phyloP scores from a whole-genome alignment of 2,113 vertebrate genomes.

The Callocephalon fimbriatum region DNA sequence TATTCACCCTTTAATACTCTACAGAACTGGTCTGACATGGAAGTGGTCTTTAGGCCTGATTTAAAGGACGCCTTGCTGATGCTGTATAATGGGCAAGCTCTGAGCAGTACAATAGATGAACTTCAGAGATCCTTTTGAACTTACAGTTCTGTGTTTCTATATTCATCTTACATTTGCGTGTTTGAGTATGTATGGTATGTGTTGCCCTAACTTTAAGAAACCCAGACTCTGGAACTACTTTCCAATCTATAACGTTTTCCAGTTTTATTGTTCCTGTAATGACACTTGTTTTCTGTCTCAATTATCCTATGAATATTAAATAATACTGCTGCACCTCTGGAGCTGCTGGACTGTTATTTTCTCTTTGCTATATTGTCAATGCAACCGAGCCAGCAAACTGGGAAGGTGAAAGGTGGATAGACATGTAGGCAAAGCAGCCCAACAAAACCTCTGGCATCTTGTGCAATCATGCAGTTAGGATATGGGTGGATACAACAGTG shows the following conservation, averaged over 20 bases:
- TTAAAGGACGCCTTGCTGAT: background rate
- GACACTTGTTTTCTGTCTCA: background rate
- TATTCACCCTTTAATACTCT: background rate
- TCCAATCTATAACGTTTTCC: background rate
- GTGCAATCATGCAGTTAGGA: background rate
- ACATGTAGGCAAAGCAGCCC: background rate
- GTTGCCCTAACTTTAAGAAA: background rate
- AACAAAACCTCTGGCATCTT: background rate
- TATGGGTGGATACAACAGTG: background rate
- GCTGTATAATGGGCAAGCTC: background rate
- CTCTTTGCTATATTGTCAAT: background rate
- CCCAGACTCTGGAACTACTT: background rate
- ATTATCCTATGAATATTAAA: background rate
- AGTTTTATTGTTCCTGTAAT: background rate
- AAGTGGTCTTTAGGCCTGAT: background rate
- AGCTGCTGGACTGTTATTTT: background rate
- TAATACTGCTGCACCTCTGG: background rate
- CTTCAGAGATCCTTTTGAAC: background rate
- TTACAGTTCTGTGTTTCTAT: background rate
- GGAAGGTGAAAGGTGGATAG: background rate
- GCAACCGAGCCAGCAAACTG: background rate
- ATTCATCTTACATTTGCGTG: background rate
- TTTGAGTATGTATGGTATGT: background rate
- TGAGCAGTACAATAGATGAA: background rate
- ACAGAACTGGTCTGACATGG: background rate